A percentile compares a stretch with the other conserved stretches of the same genome.
phyloP scores from a whole-genome alignment of 2,113 vertebrate species.

The Atherinomorus stipes region DNA sequence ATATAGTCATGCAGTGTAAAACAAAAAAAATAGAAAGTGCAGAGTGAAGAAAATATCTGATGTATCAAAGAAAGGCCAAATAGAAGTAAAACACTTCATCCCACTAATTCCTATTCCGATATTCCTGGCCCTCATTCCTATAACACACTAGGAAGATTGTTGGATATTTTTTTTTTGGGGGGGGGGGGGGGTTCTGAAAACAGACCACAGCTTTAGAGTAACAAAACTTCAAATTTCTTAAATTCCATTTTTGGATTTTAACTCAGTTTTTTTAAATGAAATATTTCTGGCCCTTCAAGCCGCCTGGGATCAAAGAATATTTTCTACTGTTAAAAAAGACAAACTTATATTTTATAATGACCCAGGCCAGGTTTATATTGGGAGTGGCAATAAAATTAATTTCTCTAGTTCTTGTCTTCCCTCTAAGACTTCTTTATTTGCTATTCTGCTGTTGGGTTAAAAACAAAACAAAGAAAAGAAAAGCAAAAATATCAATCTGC shows the following conservation, averaged over 20 bases:
- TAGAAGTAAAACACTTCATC: too few relatives aligned
- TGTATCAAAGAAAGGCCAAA: background rate
- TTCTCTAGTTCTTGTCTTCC: background rate
- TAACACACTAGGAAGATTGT: background rate
- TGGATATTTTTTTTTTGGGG: background rate
- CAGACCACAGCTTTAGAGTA: slow-evolving; percentile 34
- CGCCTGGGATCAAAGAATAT: fast-evolving
- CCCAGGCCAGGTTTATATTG: background rate
- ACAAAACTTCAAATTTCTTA: background rate
- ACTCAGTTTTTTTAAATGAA: background rate
- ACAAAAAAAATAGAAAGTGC: slow-evolving; percentile 7
- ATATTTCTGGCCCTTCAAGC: background rate
- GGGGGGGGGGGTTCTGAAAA: too few relatives aligned
- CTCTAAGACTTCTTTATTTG: slow-evolving; percentile 1
- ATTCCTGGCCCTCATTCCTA: background rate
- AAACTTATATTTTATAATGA: background rate
- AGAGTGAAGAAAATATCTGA: slow-evolving; percentile 1
- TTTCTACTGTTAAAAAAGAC: background rate
- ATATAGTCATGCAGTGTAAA: background rate
- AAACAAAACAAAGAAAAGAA: slow-evolving; percentile 42
- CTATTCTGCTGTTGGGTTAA: slow-evolving; percentile 40
- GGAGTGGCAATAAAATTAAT: slow-evolving; percentile 63
- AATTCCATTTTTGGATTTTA: slow-evolving; percentile 40
- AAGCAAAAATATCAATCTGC: slow-evolving; percentile 37
- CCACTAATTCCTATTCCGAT: too few relatives aligned